Evolutionary conservation across 2,888 invertebrate genomes (phyloP).

Genomic region (Euproctis similis): DNA sequence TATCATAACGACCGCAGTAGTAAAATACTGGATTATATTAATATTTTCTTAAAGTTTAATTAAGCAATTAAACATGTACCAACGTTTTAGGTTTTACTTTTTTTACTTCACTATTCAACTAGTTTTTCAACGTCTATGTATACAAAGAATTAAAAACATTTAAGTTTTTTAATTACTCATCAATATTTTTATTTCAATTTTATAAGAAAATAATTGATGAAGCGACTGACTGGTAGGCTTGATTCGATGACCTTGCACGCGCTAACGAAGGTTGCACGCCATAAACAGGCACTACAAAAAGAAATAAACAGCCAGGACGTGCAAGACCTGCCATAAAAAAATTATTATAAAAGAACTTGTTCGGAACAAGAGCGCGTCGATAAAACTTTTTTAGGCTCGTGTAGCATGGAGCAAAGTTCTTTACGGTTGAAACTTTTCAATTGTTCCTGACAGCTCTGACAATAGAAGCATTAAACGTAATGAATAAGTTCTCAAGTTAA

Average conservation of each 20-base stretch:
- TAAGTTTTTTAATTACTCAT: too few relatives aligned
- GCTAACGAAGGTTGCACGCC: slow-evolving; percentile 68
- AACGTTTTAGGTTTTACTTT: too few relatives aligned
- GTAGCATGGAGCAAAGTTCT: slow-evolving; percentile 23
- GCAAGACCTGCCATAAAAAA: slow-evolving; percentile 69
- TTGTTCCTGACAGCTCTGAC: slow-evolving; percentile 15
- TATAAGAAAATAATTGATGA: neutral
- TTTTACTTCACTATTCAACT: too few relatives aligned
- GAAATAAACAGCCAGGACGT: slow-evolving; percentile 44
- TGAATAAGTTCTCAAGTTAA: too few relatives aligned
- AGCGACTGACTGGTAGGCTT: slow-evolving; percentile 36
- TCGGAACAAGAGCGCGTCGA: slow-evolving; percentile 44
- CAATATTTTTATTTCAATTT: too few relatives aligned
- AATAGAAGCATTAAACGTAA: slow-evolving; percentile 12
- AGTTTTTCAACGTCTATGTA: too few relatives aligned
- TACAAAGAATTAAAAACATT: too few relatives aligned
- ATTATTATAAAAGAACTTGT: slow-evolving; percentile 52
- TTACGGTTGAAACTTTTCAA: slow-evolving; percentile 14
- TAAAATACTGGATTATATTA: slow-evolving; percentile 20
- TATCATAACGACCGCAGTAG: slow-evolving; percentile 9
- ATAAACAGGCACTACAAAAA: slow-evolving; percentile 57
- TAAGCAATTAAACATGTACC: slow-evolving; percentile 18
- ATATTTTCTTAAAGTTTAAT: slow-evolving; percentile 16
- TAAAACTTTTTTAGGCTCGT: slow-evolving; percentile 34
- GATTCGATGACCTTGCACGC: slow-evolving; percentile 61